These are phyloP conservation scores for Brachionus paranguensis DNA, from an alignment of 1,140 invertebrate genomes.

Conservation along the genomic window DNA sequence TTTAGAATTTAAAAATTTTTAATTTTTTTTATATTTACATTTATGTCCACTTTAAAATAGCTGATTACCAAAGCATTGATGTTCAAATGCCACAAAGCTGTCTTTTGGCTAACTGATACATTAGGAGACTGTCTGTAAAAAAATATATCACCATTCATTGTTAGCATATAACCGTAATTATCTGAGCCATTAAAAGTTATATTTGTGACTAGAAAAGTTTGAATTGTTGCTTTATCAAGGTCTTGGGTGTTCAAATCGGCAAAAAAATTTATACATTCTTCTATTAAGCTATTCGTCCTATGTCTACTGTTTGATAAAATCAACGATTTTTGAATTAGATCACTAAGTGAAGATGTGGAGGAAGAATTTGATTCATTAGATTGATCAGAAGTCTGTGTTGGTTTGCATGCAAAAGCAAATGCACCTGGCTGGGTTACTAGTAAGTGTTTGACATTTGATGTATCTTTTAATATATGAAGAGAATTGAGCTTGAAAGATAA, in stretches of 20 bases:
- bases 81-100: background rate
- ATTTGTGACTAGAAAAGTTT: constrained; percentile 8
- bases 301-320: background rate
- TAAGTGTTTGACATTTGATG: background rate
- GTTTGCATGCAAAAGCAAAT: background rate
- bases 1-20: background rate
- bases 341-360: background rate
- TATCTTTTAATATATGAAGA: background rate
- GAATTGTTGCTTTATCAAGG: constrained; percentile 9
- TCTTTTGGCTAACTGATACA: background rate
- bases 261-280: background rate
- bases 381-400: background rate
- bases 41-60: constrained; percentile 31
- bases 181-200: constrained; percentile 7
- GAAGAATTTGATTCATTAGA: constrained; percentile 14
- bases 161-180: background rate
- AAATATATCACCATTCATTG: constrained; percentile 24
- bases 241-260: background rate
- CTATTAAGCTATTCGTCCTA: background rate
- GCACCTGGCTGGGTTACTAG: constrained; percentile 7
- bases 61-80: constrained; percentile 8
- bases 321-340: constrained; percentile 13
- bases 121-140: constrained; percentile 2
- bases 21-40: background rate
- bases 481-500: background rate